Conservation (phyloP, 2,113 vertebrate genomes). For the Thamnophis sirtalis region DNA sequence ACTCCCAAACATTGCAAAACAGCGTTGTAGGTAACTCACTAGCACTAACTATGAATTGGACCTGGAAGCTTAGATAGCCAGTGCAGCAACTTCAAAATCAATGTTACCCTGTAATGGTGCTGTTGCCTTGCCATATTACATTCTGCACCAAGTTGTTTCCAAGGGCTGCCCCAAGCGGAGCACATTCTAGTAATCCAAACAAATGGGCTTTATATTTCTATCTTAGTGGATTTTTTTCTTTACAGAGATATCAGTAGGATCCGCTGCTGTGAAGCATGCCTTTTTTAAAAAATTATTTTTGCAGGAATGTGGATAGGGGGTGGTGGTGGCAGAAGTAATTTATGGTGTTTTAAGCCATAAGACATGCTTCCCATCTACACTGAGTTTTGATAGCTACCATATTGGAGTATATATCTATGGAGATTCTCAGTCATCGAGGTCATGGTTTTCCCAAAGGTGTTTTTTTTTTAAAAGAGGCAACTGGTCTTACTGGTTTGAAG, state of each 20-base stretch:
- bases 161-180: neutral
- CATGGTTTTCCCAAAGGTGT: too few relatives aligned
- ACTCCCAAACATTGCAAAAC: neutral
- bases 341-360: neutral
- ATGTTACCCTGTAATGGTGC: neutral
- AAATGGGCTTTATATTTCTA: neutral
- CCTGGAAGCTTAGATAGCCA: neutral
- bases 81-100: neutral
- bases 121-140: neutral
- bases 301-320: neutral
- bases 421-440: too few relatives aligned
- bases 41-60: neutral
- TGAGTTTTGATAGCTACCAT: neutral
- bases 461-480: too few relatives aligned
- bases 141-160: neutral
- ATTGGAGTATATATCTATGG: neutral
- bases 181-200: neutral
- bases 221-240: neutral
- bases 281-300: neutral
- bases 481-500: too few relatives aligned
- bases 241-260: neutral
- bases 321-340: neutral
- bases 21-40: neutral
- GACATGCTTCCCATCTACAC: neutral
- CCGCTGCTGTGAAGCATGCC: neutral